A percentile compares a stretch with the other conserved stretches of the same genome.
Conservation (phyloP, 2,888 invertebrate genomes). For the Incurvaria masculella region DNA sequence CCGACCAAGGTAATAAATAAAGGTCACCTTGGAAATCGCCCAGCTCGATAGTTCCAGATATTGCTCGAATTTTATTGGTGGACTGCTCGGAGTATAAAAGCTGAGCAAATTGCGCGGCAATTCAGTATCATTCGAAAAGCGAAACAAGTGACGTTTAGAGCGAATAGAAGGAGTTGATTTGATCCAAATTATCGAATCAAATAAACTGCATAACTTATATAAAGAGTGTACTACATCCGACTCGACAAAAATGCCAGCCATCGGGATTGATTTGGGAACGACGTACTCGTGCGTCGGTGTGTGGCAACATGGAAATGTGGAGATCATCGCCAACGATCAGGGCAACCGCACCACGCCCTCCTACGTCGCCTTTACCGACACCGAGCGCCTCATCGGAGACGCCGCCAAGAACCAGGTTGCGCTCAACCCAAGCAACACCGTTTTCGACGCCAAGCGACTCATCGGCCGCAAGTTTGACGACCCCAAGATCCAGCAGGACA, state of each 20-base stretch:
- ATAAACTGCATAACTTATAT: neutral
- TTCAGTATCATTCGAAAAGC: neutral
- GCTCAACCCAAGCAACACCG: slow-evolving; percentile 72
- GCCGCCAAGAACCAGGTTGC: slow-evolving; percentile 84
- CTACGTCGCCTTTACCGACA: slow-evolving; percentile 85
- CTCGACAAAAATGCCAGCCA: neutral
- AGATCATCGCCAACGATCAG: slow-evolving; percentile 86
- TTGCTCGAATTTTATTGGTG: neutral
- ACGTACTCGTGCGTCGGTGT: slow-evolving; percentile 86
- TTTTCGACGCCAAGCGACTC: slow-evolving; percentile 70
- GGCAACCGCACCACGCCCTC: slow-evolving; percentile 86
- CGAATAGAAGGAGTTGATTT: neutral
- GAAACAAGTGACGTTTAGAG: neutral
- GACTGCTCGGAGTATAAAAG: neutral
- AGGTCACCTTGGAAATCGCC: no score
- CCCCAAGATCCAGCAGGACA: slow-evolving; percentile 71
- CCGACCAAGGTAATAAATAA: no score
- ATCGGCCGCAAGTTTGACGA: slow-evolving; percentile 79
- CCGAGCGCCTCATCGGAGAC: slow-evolving; percentile 80
- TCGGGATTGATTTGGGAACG: slow-evolving; percentile 71
- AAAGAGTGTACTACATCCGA: no score
- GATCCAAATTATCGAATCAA: neutral
- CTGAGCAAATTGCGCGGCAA: neutral
- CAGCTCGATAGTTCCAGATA: neutral
- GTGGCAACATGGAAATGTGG: slow-evolving; percentile 79